Evolutionary conservation across 2,888 invertebrate species (phyloP), one percentile per base, ranked within the genome.

Genomic region (Leistus spinibarbis): DNA sequence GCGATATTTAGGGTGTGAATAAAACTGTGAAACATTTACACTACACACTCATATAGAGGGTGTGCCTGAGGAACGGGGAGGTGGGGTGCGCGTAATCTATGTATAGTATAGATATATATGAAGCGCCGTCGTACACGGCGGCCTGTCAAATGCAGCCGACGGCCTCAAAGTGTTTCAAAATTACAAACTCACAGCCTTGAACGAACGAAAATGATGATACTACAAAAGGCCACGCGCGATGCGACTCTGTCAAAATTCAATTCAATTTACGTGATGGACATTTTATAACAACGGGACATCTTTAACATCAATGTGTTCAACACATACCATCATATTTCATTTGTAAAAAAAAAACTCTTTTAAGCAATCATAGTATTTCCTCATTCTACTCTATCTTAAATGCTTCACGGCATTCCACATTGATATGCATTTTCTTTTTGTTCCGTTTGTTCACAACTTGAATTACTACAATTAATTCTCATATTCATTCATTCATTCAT

Each of bases 21-120:
- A 72, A 72, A 72, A 72, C 72, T 72, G 72, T 72, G 40, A 56
- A 63, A 69, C 72, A 72, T 72, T 72, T 72, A 22, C 72, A 65
- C 20, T 20, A n/a, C n/a, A n/a, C n/a, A n/a, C n/a, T n/a, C n/a
- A n/a, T n/a, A n/a, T n/a, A n/a, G n/a, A n/a, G n/a, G n/a, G n/a
- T n/a, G n/a, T n/a, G n/a, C n/a, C n/a, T n/a, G n/a, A n/a, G n/a
- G n/a, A n/a, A n/a, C n/a, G n/a, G 17, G 20, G 9, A 19, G 17
- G 20, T 13, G 10, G 57, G 9, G 19, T 56, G 66, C 57, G 56
- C 65, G 66, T 72, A 72, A 72, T 72, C 66, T 72, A 72, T 72
- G 72, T 66, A 72, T 71, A 71, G 71, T 71, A 71, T 71, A 71
- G 71, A 71, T 65, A 71, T n/a, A n/a, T 71, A 71, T 71, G 71